phyloP scores from a whole-genome alignment of 2,888 invertebrate genomes.

The Sarcophaga subvicina region DNA sequence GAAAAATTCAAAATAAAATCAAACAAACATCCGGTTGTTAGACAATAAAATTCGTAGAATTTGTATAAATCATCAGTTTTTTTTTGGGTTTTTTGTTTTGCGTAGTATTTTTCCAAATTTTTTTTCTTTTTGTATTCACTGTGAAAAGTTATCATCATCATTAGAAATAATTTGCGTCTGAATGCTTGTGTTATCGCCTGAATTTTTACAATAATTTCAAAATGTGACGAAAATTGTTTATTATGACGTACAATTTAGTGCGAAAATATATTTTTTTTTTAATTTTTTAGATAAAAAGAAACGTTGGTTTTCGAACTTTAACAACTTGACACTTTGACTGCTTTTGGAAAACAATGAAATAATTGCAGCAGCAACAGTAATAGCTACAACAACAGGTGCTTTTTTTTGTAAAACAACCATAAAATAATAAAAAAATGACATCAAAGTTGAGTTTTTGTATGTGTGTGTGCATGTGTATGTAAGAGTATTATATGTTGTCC shows the following conservation, averaged over 20 bases:
- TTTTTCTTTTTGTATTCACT: neutral
- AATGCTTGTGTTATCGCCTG: neutral
- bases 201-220: slow-evolving; percentile 15
- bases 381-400: slow-evolving; percentile 16
- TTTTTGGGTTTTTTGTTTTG: neutral
- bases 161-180: slow-evolving; percentile 5
- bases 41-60: neutral
- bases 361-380: neutral
- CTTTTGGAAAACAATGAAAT: neutral
- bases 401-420: slow-evolving; percentile 5
- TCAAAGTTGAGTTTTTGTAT: neutral
- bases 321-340: neutral
- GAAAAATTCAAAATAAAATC: no score
- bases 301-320: neutral
- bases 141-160: neutral
- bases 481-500: neutral
- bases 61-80: neutral
- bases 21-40: no score
- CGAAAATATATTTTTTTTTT: neutral
- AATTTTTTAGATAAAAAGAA: neutral
- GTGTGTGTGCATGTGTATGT: no score
- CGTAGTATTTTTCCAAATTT: neutral
- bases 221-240: slow-evolving; percentile 46
- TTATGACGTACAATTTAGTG: slow-evolving; percentile 40
- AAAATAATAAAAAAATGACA: slow-evolving; percentile 20